Conservation (phyloP, 1,140 invertebrate species). For the Tyrophagus putrescentiae region DNA sequence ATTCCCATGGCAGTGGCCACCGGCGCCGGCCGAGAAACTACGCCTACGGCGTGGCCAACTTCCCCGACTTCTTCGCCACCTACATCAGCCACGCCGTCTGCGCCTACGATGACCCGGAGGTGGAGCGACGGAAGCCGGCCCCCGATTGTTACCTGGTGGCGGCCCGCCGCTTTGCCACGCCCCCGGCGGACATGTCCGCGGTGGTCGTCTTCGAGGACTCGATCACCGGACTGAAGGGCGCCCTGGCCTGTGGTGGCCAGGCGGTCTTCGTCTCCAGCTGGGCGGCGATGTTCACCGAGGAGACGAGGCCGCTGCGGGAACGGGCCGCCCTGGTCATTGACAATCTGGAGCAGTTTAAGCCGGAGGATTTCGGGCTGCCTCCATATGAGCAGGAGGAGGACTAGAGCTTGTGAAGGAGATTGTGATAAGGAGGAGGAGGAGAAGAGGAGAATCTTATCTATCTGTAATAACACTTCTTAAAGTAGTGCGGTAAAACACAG, state of each 20-base stretch:
- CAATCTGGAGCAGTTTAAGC: conserved; percentile 22
- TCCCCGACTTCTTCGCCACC: conserved; percentile 12
- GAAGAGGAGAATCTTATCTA: no score
- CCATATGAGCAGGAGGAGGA: conserved; percentile 13
- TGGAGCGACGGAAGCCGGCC: conserved; percentile 13
- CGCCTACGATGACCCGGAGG: conserved; percentile 16
- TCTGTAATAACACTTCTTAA: no score
- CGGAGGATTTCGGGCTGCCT: conserved; percentile 20
- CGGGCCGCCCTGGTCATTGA: conserved; percentile 17
- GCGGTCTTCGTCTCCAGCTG: conserved; percentile 11
- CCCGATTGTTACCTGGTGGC: conserved; percentile 20
- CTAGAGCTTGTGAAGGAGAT: no score
- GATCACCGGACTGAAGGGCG: conserved; percentile 13
- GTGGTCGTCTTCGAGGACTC: conserved; percentile 21
- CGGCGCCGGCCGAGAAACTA: neutral
- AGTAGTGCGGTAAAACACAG: no score
- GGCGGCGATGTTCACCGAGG: conserved; percentile 14
- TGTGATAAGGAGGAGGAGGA: no score
- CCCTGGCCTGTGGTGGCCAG: conserved; percentile 1
- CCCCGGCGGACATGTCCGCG: conserved; percentile 5
- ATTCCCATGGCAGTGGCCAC: conserved; percentile 22
- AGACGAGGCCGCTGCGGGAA: conserved; percentile 2
- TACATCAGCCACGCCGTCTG: conserved; percentile 18
- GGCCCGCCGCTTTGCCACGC: neutral
- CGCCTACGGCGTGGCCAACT: neutral